Base-by-base conservation (phyloP, 1,140 invertebrate genomes). In the Hesperophylax magnus region DNA sequence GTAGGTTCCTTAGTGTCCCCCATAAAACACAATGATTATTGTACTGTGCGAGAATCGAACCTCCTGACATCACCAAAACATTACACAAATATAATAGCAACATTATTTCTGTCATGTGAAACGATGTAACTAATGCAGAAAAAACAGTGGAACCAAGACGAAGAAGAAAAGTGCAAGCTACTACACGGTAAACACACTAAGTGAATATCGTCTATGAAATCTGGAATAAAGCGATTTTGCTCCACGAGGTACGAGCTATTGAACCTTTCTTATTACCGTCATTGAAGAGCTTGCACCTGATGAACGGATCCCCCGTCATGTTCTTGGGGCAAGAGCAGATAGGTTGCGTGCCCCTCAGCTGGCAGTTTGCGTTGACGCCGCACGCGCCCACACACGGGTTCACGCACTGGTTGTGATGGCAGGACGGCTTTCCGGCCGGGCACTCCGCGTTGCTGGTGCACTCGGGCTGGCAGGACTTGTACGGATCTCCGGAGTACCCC, bases 271-370 rank as follows among this genome's bases (percentile, higher is more conserved):
- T 18, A 90, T 91, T 88, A 94, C 94, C 88, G 85, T 94, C 93
- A 86, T 94, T 94, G 85, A 96, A 97, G 71, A 93, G 94, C 84
- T 95, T 92, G 87, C 96, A 97, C 82, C 92, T 91, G 1, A 93
- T 90, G 87, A 97, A 97, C 17, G 96, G 96, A 92, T 97, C 93
- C 4, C 96, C 96, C 24, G 95, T 97, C 93, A 95, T 96, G 85
- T 96, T 94, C 85, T 91, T 93, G 3, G 96, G 96, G 87, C 96
- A 97, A 58, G 94, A 95, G 88, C 96, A 97, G 34, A 97, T 93
- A 22, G 94, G 96, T 27, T 93, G 97, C 81, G 93, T 90, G 0
- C 95, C 93, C 9, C 94, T 89, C 39, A 97, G 91, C 84, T 95
- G 91, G 86, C 96, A 97, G 77, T 96, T 91, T 4, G 96, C 96